Conservation (phyloP, 1,140 invertebrate species). For the Drosophila baimaii region DNA sequence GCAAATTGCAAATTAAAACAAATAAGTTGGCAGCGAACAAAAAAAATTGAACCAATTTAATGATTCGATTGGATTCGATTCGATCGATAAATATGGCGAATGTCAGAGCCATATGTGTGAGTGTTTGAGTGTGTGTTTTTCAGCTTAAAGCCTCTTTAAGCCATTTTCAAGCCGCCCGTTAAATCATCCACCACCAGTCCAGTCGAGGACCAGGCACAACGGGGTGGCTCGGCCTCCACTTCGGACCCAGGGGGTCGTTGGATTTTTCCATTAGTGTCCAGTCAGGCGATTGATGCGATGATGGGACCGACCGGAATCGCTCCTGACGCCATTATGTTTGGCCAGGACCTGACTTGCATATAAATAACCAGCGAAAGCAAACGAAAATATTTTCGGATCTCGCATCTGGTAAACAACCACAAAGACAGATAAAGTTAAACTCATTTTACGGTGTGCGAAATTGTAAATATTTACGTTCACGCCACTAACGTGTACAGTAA, state of each 20-base stretch:
- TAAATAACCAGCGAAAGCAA: slow-evolving; percentile 75
- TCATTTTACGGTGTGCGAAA: slow-evolving; percentile 79
- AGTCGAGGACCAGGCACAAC: neutral
- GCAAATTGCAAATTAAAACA: slow-evolving; percentile 73
- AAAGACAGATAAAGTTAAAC: slow-evolving; percentile 80
- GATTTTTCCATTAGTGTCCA: slow-evolving; percentile 80
- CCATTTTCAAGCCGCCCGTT: slow-evolving; percentile 42
- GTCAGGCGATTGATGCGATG: slow-evolving; percentile 71
- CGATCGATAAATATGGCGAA: slow-evolving; percentile 46
- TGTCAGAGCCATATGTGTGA: slow-evolving; percentile 20
- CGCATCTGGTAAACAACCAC: slow-evolving; percentile 77
- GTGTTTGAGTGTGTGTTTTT: neutral
- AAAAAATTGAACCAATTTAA: slow-evolving; percentile 37
- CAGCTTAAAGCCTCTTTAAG: slow-evolving; percentile 63
- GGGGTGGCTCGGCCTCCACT: slow-evolving; percentile 18
- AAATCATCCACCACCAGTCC: slow-evolving; percentile 58
- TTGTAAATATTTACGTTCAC: slow-evolving; percentile 78
- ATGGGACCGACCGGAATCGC: slow-evolving; percentile 47
- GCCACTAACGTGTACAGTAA: slow-evolving; percentile 35
- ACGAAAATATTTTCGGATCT: slow-evolving; percentile 62
- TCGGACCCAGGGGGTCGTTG: slow-evolving; percentile 16
- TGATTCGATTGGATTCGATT: slow-evolving; percentile 50
- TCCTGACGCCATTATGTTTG: slow-evolving; percentile 68
- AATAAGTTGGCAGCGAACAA: slow-evolving; percentile 34
- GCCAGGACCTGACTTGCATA: slow-evolving; percentile 78